Evolutionary conservation across 2,797 vertebrate species (phyloP).

Genomic region (Spinibarbus caldwelli): DNA sequence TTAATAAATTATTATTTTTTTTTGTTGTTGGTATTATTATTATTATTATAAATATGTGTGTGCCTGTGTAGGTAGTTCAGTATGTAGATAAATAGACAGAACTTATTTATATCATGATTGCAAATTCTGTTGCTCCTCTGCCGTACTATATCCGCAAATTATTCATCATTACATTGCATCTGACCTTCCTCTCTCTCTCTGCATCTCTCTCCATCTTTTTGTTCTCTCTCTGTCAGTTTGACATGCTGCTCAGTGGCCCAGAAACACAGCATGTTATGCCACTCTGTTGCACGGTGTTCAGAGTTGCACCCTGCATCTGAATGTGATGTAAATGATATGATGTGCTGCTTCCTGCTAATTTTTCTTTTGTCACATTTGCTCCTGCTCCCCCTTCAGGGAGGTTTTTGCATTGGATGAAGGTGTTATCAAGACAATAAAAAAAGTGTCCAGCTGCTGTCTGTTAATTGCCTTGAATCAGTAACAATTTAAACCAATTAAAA

Average conservation of each 20-base stretch:
- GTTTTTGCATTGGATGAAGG: constrained; percentile 52
- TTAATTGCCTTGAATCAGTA: not conserved
- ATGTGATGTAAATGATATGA: constrained; percentile 82
- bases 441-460: constrained; percentile 1
- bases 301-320: constrained; percentile 70
- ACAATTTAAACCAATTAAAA: not conserved
- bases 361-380: constrained; percentile 67
- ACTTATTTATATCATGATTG: not conserved
- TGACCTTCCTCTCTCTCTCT: constrained; percentile 29
- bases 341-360: constrained; percentile 74
- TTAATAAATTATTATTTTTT: too few species aligned
- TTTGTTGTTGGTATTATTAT: too few species aligned
- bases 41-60: not conserved
- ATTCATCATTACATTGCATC: constrained; percentile 34
- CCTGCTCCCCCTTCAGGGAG: constrained; percentile 54
- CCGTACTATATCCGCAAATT: not conserved
- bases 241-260: constrained; percentile 81
- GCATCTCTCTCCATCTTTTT: constrained; percentile 19
- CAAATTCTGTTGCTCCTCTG: not conserved
- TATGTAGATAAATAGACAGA: not conserved
- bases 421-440: not conserved
- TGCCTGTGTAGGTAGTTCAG: not conserved
- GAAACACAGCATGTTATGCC: constrained; percentile 75
- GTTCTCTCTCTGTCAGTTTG: constrained; percentile 66
- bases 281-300: constrained; percentile 74